phyloP scores from a whole-genome alignment of 2,797 vertebrate species.

The Smutsia gigantea region DNA sequence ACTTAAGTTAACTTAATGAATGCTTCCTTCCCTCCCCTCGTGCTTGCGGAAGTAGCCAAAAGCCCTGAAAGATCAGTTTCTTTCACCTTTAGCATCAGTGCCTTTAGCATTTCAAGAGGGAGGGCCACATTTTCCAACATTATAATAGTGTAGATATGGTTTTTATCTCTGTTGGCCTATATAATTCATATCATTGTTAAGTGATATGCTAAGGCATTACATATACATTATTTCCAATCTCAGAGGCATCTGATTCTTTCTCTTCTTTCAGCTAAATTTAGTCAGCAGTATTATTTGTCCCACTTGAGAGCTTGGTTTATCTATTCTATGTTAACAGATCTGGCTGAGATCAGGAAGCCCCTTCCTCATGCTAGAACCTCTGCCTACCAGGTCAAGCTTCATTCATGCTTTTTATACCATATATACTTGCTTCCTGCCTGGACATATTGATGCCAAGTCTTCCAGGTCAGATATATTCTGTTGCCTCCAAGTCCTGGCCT shows the following conservation, averaged over 20 bases:
- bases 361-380: neutral
- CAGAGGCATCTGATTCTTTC: neutral
- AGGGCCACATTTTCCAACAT: neutral
- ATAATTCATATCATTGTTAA: neutral
- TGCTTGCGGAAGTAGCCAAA: neutral
- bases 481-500: neutral
- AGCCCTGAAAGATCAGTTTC: neutral
- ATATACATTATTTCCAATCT: neutral
- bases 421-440: neutral
- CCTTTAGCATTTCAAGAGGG: neutral
- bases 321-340: neutral
- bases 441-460: neutral
- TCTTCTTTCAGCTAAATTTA: neutral
- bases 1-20: neutral
- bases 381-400: neutral
- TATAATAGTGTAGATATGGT: neutral
- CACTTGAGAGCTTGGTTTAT: neutral
- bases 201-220: neutral
- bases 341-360: neutral
- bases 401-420: neutral
- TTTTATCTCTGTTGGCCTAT: neutral
- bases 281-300: neutral
- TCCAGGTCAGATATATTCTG: neutral
- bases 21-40: conserved; percentile 53
- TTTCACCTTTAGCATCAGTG: neutral